phyloP scores from a whole-genome alignment of 2,888 invertebrate species.

The Salpingus planirostris region DNA sequence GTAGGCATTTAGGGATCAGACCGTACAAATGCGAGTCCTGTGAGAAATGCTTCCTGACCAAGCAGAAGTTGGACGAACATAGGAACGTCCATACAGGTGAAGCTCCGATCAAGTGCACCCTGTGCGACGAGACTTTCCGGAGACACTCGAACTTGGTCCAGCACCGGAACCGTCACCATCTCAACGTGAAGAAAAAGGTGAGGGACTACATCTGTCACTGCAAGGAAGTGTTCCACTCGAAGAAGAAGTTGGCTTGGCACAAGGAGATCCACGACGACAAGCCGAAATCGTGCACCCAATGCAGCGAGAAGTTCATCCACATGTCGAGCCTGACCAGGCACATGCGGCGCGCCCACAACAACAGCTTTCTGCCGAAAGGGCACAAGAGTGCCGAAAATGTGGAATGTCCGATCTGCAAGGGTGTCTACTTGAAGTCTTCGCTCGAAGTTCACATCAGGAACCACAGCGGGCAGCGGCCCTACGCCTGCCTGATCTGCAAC shows the following conservation, averaged over 20 bases:
- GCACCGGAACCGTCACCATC: conserved; percentile 71
- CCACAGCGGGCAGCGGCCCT: conserved; percentile 69
- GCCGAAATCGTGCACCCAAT: conserved; percentile 76
- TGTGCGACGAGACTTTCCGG: conserved; percentile 72
- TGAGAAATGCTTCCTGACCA: conserved; percentile 72
- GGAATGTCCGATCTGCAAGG: conserved; percentile 69
- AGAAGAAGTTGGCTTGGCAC: conserved; percentile 79
- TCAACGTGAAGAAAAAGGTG: conserved; percentile 59
- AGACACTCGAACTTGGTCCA: conserved; percentile 79
- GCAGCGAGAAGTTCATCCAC: conserved; percentile 81
- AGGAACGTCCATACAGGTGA: conserved; percentile 76
- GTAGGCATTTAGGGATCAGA: conserved; percentile 69
- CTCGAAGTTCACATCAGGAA: conserved; percentile 71
- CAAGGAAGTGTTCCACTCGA: conserved; percentile 73
- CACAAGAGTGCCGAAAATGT: conserved; percentile 57
- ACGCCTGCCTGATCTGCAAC: conserved; percentile 72
- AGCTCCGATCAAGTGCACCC: conserved; percentile 69
- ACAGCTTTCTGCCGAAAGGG: conserved; percentile 58
- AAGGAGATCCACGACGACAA: conserved; percentile 71
- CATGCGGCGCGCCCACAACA: conserved; percentile 71
- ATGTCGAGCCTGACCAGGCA: conserved; percentile 75
- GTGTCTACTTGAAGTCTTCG: conserved; percentile 67
- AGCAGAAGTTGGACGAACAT: conserved; percentile 74
- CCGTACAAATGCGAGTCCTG: conserved; percentile 62
- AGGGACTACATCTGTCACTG: conserved; percentile 49